Evolutionary conservation across 2,888 invertebrate species (phyloP), one percentile per base, ranked within the genome.

Genomic region (Mesoligia furuncula): DNA sequence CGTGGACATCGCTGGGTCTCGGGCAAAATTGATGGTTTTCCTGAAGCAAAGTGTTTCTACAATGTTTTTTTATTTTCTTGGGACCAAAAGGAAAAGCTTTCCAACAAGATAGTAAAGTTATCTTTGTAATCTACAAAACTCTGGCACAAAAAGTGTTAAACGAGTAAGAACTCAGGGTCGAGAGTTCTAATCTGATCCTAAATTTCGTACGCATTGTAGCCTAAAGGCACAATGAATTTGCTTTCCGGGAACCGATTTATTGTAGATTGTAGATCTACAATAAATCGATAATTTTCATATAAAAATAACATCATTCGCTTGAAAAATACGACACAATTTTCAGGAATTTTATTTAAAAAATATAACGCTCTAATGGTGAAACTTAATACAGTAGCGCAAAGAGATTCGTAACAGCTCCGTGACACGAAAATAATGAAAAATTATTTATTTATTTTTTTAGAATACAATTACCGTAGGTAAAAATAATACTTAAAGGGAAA

Each of bases 21-120:
- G 31, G 69, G 74, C 66, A 62, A 83, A 79, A 88, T 84, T 80
- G 70, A 87, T 83, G 80, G 39, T 83, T 84, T 88, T 77, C 70
- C 76, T 65, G 67, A 71, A 70, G 57, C 73, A 80, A 79, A 83
- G 39, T 68, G 72, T 81, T 83, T 73, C 48, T 75, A 62, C n/a
- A 73, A 67, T 57, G 27, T 62, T 68, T 71, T 79, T 84, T 75
- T 62, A 75, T 69, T 67, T 80, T 31, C 36, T 81, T 71, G 24
- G 70, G 57, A 66, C 77, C 69, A 73, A 73, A 82, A 67, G 6
- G 39, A 72, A 67, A 74, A 71, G 68, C 64, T 39, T 59, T 31
- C 6, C n/a, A 64, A 45, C 31, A 67, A 73, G 64, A 85, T 73
- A 74, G 59, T 54, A 70, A 73, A 65, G 54, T 48, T 69, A 67